Evolutionary conservation across 53 echinoderm and acorn worm species (phyloP).

Genomic region (Holothuria scabra): DNA sequence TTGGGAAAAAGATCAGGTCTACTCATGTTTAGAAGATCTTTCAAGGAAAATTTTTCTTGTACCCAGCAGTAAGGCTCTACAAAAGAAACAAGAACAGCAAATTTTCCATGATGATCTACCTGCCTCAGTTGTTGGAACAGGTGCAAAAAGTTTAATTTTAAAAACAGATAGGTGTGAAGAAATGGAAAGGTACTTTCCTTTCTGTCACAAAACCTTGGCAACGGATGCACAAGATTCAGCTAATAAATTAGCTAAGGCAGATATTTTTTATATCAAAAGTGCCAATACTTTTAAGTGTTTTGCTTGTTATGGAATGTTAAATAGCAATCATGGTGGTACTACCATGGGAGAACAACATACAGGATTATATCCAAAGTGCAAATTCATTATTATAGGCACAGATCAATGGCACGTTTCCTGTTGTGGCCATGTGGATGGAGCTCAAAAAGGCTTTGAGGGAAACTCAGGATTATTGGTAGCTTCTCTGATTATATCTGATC

Average conservation of each 20-base stretch:
- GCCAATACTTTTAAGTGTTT: constrained; percentile 43
- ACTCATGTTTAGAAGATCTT: background rate
- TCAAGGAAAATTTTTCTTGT: background rate
- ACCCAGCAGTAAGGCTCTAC: background rate
- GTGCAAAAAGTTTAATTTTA: background rate
- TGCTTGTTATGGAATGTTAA: constrained; percentile 7
- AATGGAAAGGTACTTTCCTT: background rate
- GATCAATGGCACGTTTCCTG: constrained; percentile 6
- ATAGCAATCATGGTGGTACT: constrained; percentile 20
- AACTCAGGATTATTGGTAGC: constrained; percentile 64
- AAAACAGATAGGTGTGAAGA: background rate
- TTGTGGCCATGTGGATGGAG: constrained; percentile 21
- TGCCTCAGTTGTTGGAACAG: constrained; percentile 1
- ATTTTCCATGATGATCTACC: constrained; percentile 30
- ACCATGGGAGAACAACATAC: constrained; percentile 45
- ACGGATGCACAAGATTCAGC: constrained; percentile 6
- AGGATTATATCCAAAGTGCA: constrained; percentile 37
- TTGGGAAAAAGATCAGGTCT: background rate
- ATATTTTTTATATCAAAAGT: constrained; percentile 12
- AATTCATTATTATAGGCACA: constrained; percentile 22
- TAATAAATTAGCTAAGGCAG: constrained; percentile 31
- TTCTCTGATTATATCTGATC: constrained; percentile 76
- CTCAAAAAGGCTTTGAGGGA: background rate
- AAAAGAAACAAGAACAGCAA: background rate
- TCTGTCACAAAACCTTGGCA: background rate